phyloP scores from a whole-genome alignment of 2,888 invertebrate species.

The Ophioninae sp. region DNA sequence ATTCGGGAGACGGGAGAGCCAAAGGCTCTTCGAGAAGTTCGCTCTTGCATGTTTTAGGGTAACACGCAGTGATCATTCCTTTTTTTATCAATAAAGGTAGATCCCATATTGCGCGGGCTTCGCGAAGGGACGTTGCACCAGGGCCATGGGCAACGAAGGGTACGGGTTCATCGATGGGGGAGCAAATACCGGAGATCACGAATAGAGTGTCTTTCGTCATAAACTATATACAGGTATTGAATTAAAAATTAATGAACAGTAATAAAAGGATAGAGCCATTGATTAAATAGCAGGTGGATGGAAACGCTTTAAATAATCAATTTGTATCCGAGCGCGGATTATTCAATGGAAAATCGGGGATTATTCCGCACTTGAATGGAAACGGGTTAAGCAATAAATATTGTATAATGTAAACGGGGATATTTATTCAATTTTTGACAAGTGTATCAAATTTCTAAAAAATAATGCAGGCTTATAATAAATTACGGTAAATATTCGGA shows the following conservation, averaged over 20 bases:
- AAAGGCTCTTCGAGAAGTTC: constrained; percentile 48
- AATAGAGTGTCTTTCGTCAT: constrained; percentile 68
- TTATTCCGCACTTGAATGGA: no score
- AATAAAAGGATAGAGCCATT: not conserved
- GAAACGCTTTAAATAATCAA: no score
- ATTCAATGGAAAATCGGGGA: no score
- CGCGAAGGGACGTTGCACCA: constrained; percentile 59
- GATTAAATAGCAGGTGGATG: not conserved
- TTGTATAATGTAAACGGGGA: no score
- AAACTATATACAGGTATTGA: constrained; percentile 50
- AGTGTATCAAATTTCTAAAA: no score
- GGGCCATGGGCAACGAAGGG: constrained; percentile 72
- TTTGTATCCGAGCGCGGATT: no score
- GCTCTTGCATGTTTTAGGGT: constrained; percentile 52
- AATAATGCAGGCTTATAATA: no score
- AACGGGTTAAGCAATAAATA: no score
- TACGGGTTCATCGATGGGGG: constrained; percentile 49
- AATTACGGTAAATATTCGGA: no score
- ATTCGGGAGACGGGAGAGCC: constrained; percentile 10
- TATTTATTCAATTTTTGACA: no score
- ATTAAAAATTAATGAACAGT: not conserved
- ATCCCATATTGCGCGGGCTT: constrained; percentile 64
- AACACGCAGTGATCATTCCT: constrained; percentile 57
- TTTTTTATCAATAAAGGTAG: constrained; percentile 64
- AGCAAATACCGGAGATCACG: constrained; percentile 65